phyloP scores from a whole-genome alignment of 1,140 invertebrate genomes.

The Steinernema feltiae region DNA sequence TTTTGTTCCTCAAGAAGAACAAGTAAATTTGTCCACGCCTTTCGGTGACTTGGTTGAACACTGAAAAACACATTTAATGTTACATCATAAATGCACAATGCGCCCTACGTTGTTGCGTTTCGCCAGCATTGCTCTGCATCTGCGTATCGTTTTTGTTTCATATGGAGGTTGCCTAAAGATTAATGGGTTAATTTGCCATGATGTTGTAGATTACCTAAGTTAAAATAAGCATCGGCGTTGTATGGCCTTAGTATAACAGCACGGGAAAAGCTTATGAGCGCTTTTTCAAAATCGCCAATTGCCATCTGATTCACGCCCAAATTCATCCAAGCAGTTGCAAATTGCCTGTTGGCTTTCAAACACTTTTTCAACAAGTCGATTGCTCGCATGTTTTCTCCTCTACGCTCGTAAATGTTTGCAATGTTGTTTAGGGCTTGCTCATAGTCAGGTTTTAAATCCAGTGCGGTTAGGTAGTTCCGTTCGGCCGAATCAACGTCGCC shows the following conservation, averaged over 20 bases:
- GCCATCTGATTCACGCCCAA: slow-evolving; percentile 80
- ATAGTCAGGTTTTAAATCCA: slow-evolving; percentile 77
- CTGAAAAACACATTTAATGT: slow-evolving; percentile 32
- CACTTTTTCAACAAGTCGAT: slow-evolving; percentile 72
- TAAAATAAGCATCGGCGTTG: slow-evolving; percentile 88
- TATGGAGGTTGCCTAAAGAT: slow-evolving; percentile 72
- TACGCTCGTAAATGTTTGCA: slow-evolving; percentile 80
- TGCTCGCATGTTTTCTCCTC: slow-evolving; percentile 69
- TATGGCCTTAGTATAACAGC: slow-evolving; percentile 71
- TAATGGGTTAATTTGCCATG: neutral
- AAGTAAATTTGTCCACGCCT: slow-evolving; percentile 84
- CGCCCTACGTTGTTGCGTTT: slow-evolving; percentile 66
- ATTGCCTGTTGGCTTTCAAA: slow-evolving; percentile 68
- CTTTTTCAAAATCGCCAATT: slow-evolving; percentile 62
- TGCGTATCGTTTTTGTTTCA: slow-evolving; percentile 64
- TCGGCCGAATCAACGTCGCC: slow-evolving; percentile 69
- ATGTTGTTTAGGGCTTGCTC: slow-evolving; percentile 96
- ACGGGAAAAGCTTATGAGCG: slow-evolving; percentile 24
- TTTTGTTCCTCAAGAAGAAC: slow-evolving; percentile 78
- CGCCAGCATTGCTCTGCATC: slow-evolving; percentile 70
- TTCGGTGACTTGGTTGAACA: slow-evolving; percentile 70
- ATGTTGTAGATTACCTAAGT: slow-evolving; percentile 63
- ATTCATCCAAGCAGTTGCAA: slow-evolving; percentile 96
- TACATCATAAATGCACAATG: neutral
- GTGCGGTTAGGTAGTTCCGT: slow-evolving; percentile 71